Evolutionary conservation across 2,797 vertebrate species (phyloP).

Genomic region (Podargus strigoides): DNA sequence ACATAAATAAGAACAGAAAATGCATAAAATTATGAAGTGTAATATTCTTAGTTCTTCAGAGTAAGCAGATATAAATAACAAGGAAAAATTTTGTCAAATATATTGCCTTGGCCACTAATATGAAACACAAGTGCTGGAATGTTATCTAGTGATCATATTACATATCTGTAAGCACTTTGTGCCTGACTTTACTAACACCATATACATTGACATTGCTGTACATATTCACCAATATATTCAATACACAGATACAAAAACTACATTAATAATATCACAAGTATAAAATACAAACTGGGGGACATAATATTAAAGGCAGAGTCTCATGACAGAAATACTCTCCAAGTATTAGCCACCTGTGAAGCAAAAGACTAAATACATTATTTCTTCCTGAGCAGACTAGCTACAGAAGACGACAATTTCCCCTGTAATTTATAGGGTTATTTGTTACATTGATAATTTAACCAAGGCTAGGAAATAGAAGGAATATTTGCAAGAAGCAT

Average conservation of each 20-base stretch:
- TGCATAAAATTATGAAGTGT: not conserved
- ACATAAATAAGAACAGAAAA: not conserved
- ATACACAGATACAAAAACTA: not conserved
- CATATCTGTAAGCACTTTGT: not conserved
- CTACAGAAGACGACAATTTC: not conserved
- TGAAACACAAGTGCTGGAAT: not conserved
- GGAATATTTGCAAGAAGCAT: not conserved
- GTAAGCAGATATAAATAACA: not conserved
- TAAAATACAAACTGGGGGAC: not conserved
- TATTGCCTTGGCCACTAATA: not conserved
- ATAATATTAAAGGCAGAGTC: not conserved
- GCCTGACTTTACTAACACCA: not conserved
- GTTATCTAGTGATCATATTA: not conserved
- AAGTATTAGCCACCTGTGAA: not conserved
- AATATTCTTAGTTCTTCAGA: not conserved
- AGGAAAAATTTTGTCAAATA: not conserved
- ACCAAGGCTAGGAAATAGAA: not conserved
- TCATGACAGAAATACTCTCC: not conserved
- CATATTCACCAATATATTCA: not conserved
- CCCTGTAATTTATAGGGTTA: not conserved
- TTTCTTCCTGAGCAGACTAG: not conserved
- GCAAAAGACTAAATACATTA: constrained; percentile 5
- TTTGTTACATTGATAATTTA: not conserved
- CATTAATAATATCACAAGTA: not conserved
- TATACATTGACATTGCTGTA: not conserved